These are phyloP conservation scores for Norana najaformis DNA, from an alignment of 2,888 invertebrate genomes.

Conservation along the genomic window DNA sequence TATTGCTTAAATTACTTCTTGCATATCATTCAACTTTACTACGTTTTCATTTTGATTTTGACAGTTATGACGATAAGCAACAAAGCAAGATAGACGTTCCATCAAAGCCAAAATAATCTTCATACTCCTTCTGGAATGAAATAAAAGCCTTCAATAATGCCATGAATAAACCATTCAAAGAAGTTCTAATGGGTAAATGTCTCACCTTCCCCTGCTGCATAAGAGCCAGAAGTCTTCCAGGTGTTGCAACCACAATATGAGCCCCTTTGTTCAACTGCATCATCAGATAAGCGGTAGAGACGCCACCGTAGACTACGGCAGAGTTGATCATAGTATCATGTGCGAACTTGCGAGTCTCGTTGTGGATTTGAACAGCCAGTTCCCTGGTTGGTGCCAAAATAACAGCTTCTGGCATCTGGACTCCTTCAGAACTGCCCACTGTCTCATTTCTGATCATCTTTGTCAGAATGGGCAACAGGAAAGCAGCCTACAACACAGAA, in stretches of 20 bases:
- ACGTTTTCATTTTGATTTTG: background rate
- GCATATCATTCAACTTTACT: background rate
- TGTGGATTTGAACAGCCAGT: slow-evolving; percentile 83
- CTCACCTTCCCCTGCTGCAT: slow-evolving; percentile 65
- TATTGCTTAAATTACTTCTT: too few species aligned
- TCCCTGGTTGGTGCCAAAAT: slow-evolving; percentile 91
- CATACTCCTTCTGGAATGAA: background rate
- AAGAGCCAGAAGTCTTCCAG: slow-evolving; percentile 74
- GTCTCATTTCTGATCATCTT: slow-evolving; percentile 46
- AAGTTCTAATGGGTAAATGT: background rate
- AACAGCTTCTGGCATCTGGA: slow-evolving; percentile 76
- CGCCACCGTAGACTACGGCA: slow-evolving; percentile 78
- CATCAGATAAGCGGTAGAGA: slow-evolving; percentile 76
- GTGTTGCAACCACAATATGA: slow-evolving; percentile 76
- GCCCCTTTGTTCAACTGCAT: slow-evolving; percentile 68
- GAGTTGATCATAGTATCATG: slow-evolving; percentile 75
- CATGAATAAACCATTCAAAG: background rate
- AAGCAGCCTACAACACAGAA: slow-evolving; percentile 76
- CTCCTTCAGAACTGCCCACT: background rate
- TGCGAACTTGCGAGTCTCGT: slow-evolving; percentile 74
- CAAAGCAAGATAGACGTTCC: background rate
- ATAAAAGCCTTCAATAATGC: too few species aligned
- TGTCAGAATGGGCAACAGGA: slow-evolving; percentile 81
- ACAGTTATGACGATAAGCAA: background rate
- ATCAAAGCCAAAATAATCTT: background rate